These are phyloP conservation scores for Hemibagrus guttatus DNA, from an alignment of 2,797 vertebrate species.

Conservation along the genomic window DNA sequence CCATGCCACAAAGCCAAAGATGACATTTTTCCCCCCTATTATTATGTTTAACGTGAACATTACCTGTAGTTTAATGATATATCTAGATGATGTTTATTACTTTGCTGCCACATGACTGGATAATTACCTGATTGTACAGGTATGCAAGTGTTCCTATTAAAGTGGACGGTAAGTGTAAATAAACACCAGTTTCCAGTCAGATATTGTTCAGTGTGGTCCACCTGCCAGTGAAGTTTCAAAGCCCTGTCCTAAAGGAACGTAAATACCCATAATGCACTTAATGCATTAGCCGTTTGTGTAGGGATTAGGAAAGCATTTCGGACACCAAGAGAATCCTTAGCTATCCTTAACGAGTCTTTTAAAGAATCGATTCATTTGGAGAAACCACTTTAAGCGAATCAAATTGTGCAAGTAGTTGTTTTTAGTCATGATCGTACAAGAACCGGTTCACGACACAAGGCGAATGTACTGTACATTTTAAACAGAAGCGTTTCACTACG, in stretches of 20 bases:
- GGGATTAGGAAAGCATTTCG: background rate
- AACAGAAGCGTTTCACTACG: background rate
- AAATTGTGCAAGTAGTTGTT: no score
- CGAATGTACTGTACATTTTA: background rate
- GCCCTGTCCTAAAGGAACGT: background rate
- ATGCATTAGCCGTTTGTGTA: background rate
- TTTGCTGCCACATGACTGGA: background rate
- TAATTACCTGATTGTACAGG: background rate
- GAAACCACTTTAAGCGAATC: background rate
- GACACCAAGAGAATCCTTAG: background rate
- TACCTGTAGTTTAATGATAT: background rate
- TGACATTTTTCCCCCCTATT: background rate
- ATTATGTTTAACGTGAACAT: background rate
- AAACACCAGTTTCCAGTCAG: background rate
- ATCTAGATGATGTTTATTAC: background rate
- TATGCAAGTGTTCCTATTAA: slow-evolving; percentile 13
- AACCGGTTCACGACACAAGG: background rate
- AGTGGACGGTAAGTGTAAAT: background rate
- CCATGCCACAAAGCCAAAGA: background rate
- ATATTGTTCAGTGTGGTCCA: background rate
- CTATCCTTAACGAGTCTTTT: background rate
- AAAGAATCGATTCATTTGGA: background rate
- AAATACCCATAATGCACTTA: slow-evolving; percentile 4
- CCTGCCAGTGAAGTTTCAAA: background rate
- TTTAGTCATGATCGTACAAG: background rate